phyloP scores from a whole-genome alignment of 2,888 invertebrate species.

The Anagyrus pseudococci region DNA sequence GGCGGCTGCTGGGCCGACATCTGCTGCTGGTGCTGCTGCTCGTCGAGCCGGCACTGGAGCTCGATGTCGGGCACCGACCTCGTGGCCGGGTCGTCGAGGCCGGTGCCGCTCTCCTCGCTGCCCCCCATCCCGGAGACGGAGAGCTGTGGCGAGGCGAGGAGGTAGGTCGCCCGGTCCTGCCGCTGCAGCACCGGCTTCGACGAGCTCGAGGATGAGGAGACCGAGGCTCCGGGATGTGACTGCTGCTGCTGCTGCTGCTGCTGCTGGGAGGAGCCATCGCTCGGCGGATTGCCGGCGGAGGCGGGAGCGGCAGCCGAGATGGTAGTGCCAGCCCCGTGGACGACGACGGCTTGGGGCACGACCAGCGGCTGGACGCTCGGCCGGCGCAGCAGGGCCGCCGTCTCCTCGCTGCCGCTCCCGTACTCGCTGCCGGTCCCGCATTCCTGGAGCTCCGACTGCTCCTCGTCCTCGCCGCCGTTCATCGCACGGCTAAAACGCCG shows the following conservation, averaged over 20 bases:
- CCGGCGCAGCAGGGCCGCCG: constrained; percentile 78
- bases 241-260: background rate
- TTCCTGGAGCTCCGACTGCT: constrained; percentile 43
- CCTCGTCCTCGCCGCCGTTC: constrained; percentile 56
- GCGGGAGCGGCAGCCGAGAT: constrained; percentile 32
- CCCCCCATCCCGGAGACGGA: constrained; percentile 74
- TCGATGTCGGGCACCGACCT: constrained; percentile 85
- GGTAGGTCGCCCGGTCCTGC: constrained; percentile 84
- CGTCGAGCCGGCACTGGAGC: constrained; percentile 74
- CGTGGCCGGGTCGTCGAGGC: constrained; percentile 69
- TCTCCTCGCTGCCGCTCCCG: constrained; percentile 79
- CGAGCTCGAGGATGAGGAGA: constrained; percentile 62
- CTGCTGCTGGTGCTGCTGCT: constrained; percentile 45
- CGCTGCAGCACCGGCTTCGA: constrained; percentile 86
- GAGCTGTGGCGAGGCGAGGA: constrained; percentile 73
- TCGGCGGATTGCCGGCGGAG: constrained; percentile 24
- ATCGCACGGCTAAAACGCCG: constrained; percentile 40
- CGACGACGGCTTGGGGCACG: constrained; percentile 48
- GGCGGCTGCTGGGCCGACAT: constrained; percentile 41
- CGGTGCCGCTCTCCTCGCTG: constrained; percentile 79
- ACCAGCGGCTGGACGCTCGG: constrained; percentile 64
- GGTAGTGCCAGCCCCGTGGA: constrained; percentile 52
- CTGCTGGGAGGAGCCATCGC: background rate
- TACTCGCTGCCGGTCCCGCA: constrained; percentile 56
- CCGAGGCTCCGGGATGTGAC: constrained; percentile 10